Evolutionary conservation across 2,888 invertebrate genomes (phyloP).

Genomic region (Allolobophora icterica): DNA sequence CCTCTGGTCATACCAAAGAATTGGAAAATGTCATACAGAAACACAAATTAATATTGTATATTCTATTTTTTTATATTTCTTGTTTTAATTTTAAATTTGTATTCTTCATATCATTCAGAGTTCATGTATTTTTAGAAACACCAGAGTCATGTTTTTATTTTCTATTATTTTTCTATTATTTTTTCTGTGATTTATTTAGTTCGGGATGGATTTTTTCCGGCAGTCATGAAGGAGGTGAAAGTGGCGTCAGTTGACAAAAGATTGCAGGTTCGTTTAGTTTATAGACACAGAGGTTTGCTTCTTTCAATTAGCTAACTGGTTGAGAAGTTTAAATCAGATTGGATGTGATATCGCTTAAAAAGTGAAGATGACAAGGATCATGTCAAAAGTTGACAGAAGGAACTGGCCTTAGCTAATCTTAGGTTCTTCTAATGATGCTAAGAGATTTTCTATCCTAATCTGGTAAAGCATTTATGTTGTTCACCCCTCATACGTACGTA

Average conservation of each 20-base stretch:
- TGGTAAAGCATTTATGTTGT: too few relatives aligned
- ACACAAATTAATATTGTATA: neutral
- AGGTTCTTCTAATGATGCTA: too few relatives aligned
- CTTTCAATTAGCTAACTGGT: neutral
- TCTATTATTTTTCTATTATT: neutral
- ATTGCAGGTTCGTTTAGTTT: neutral
- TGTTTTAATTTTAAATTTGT: neutral
- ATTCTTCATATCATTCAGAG: neutral
- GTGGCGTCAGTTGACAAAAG: neutral
- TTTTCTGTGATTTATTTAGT: neutral
- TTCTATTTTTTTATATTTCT: neutral
- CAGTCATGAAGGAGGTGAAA: constrained; percentile 4
- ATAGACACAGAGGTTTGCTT: neutral
- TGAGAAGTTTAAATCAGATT: too few relatives aligned
- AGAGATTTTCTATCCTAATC: too few relatives aligned
- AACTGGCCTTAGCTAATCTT: too few relatives aligned
- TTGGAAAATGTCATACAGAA: neutral
- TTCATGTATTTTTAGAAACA: too few relatives aligned
- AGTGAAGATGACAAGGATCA: too few relatives aligned
- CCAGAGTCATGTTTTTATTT: neutral
- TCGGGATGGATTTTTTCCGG: constrained; percentile 12
- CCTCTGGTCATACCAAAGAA: too few relatives aligned
- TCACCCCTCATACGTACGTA: too few relatives aligned
- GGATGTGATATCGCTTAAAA: neutral
- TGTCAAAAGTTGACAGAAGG: too few relatives aligned